These are phyloP conservation scores for Drosophila fuyamai DNA, from an alignment of 1,140 invertebrate genomes.

Conservation along the genomic window DNA sequence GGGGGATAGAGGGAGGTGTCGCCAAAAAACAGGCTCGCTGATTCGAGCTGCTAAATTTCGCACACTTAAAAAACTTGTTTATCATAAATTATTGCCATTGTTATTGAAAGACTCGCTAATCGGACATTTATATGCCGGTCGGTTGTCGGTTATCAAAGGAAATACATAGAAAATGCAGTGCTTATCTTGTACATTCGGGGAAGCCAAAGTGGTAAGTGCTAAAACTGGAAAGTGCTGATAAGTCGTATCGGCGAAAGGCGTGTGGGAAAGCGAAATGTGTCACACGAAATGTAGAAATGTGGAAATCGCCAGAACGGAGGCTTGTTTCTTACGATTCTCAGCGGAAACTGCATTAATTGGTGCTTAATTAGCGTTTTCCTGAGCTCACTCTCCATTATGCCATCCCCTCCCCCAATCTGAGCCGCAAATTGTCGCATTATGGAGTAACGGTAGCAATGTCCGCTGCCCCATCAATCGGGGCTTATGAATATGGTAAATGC, in stretches of 20 bases:
- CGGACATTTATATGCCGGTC: conserved; percentile 33
- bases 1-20: not conserved
- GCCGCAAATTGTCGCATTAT: conserved; percentile 66
- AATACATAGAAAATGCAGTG: conserved; percentile 41
- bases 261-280: conserved; percentile 29
- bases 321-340: conserved; percentile 17
- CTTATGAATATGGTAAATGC: conserved; percentile 67
- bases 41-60: conserved; percentile 51
- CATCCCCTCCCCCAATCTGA: conserved; percentile 13
- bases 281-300: not conserved
- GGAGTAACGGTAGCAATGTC: conserved; percentile 62
- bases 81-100: conserved; percentile 46
- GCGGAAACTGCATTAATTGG: conserved; percentile 65
- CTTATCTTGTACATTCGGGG: conserved; percentile 14
- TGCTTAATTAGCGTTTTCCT: conserved; percentile 74
- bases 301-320: conserved; percentile 3
- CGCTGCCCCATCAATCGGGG: conserved; percentile 53
- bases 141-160: conserved; percentile 12
- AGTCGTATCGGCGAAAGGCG: conserved; percentile 5
- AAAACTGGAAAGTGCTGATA: conserved; percentile 27
- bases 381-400: conserved; percentile 31
- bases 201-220: conserved; percentile 19
- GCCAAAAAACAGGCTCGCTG: conserved; percentile 8
- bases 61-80: conserved; percentile 67
- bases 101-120: conserved; percentile 32